Evolutionary conservation across 1,140 invertebrate species (phyloP).

Genomic region (Linepithema humile): DNA sequence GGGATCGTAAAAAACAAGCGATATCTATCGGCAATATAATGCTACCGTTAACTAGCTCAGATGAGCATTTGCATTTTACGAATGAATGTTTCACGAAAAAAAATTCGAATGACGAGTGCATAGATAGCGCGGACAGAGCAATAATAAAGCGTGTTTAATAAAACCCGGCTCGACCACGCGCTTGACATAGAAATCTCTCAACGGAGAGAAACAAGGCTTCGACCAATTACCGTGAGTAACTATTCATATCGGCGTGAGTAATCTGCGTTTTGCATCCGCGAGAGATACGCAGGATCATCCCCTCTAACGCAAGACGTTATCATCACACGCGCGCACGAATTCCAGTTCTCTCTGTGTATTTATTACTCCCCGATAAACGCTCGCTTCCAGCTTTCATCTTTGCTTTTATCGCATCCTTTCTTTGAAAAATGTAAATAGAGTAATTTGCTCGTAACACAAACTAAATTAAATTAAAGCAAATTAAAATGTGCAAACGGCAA

Average conservation of each 20-base stretch:
- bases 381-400: too few relatives aligned
- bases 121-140: conserved; percentile 18
- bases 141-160: conserved; percentile 23
- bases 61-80: conserved; percentile 31
- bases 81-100: background rate
- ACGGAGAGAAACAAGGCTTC: conserved; percentile 51
- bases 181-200: conserved; percentile 12
- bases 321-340: conserved; percentile 29
- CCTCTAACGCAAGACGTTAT: conserved; percentile 37
- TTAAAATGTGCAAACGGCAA: background rate
- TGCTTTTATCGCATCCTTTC: too few relatives aligned
- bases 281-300: conserved; percentile 50
- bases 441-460: too few relatives aligned
- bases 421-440: too few relatives aligned
- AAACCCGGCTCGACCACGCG: background rate
- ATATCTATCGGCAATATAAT: too few relatives aligned
- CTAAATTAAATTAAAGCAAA: too few relatives aligned
- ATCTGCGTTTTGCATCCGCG: conserved; percentile 52
- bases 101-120: background rate
- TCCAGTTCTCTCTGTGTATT: conserved; percentile 11
- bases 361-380: conserved; percentile 21
- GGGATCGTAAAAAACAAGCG: too few relatives aligned
- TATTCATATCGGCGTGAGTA: conserved; percentile 69
- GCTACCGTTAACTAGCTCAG: too few relatives aligned
- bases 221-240: conserved; percentile 70